phyloP scores from a whole-genome alignment of 1,140 invertebrate genomes.

The Odontomachus brunneus region DNA sequence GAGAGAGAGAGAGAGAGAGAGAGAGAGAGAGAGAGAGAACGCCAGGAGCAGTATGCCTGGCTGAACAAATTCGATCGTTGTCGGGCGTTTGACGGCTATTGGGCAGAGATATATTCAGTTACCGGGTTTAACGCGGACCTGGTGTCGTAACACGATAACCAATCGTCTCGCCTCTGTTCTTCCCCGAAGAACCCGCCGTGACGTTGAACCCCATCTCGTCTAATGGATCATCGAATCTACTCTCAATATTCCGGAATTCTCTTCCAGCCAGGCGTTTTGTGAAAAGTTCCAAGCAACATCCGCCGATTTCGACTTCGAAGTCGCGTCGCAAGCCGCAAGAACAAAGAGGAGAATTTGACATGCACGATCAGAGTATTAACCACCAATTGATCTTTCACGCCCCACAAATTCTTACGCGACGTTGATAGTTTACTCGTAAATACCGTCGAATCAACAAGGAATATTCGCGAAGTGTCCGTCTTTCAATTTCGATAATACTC shows the following conservation, averaged over 20 bases:
- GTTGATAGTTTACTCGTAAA: no score
- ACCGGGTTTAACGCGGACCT: constrained; percentile 79
- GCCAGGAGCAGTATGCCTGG: constrained; percentile 66
- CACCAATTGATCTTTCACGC: constrained; percentile 24
- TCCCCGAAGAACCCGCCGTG: constrained; percentile 64
- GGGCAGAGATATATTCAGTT: constrained; percentile 81
- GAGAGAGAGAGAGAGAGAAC: constrained; percentile 22
- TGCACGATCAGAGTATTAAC: constrained; percentile 62
- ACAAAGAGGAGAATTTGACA: constrained; percentile 9
- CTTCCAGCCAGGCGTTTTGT: neutral
- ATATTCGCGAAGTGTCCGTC: no score
- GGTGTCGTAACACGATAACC: constrained; percentile 81
- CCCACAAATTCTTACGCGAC: no score
- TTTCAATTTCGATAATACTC: no score
- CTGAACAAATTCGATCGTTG: constrained; percentile 81
- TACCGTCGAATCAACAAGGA: no score
- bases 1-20: constrained; percentile 45
- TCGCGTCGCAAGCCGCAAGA: neutral
- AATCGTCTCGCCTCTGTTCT: constrained; percentile 70
- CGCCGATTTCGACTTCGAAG: neutral
- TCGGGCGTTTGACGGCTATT: constrained; percentile 80
- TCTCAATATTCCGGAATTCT: constrained; percentile 9
- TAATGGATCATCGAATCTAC: constrained; percentile 15
- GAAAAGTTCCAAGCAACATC: constrained; percentile 4
- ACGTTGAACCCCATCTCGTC: constrained; percentile 30